Base-by-base conservation (phyloP, 64 coral and sea anemone genomes). In the Cladopsammia gracilis region DNA sequence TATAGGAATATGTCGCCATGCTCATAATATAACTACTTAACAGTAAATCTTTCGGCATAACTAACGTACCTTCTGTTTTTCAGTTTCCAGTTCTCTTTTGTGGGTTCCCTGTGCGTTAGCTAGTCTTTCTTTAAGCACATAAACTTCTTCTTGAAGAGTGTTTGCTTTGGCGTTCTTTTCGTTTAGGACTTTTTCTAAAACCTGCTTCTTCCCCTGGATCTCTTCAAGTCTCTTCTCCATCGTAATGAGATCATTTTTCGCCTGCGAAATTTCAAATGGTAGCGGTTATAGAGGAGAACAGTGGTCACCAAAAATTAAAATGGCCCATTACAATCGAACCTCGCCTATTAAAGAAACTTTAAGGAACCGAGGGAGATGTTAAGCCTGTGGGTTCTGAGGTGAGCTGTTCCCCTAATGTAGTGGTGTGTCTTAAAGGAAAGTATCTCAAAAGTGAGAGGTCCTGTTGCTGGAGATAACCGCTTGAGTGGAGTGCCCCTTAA, bases 11-110 rank as follows among this genome's bases (percentile, higher is more conserved):
- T 34, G 34, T 34, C 2, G 34, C 34, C 34, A 34, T 34, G 34
- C 34, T 34, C 34, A 34, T n/a, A n/a, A n/a, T n/a, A n/a, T 34
- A 34, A 34, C 34, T 34, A 34, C 34, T 34, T 2, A 34, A 34
- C 19, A 25, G 22, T 15, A 10, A 70, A 52, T 48, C 15, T 52
- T 54, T 71, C 14, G 10, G 45, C 6, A 66, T 50, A 54, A 43
- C 56, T 19, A 92, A 64, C 79, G 71, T 90, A 98, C 96, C 93
- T 95, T 98, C 61, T 98, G 93, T 58, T 86, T 95, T 67, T 98
- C 93, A 18, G 86, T 93, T 47, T 98, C 96, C 7, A 98, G 72
- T 25, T 98, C 96, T 75, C 96, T 90, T 13, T 86, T 87, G 70
- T 93, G 71, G 4, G 64, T 76, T 34, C 72, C 90, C 57, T 95